Evolutionary conservation across 2,113 vertebrate genomes (phyloP).

Genomic region (Heterotis niloticus): DNA sequence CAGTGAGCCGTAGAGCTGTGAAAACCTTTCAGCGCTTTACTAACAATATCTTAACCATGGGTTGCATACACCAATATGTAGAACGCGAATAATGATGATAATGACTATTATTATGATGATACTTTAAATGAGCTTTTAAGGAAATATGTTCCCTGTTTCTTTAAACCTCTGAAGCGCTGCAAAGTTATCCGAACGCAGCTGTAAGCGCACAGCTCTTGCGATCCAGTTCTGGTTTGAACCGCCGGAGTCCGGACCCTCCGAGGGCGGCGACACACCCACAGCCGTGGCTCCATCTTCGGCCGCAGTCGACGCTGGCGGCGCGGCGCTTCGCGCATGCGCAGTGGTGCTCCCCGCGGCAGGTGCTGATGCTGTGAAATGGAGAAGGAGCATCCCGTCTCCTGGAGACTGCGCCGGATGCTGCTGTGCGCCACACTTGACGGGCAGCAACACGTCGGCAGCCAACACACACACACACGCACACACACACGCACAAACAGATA

Average conservation of each 20-base stretch:
- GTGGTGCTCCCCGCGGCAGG: slow-evolving; percentile 31
- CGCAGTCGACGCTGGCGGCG: slow-evolving; percentile 7
- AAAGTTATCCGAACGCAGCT: no score
- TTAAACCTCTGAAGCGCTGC: no score
- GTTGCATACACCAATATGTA: no score
- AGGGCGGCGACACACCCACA: not conserved
- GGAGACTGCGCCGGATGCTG: not conserved
- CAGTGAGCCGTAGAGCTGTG: no score
- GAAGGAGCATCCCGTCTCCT: slow-evolving; percentile 9
- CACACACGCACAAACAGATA: no score
- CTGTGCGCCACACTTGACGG: not conserved
- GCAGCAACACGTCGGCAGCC: not conserved
- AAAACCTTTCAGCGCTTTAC: no score
- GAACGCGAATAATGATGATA: no score
- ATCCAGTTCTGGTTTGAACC: not conserved
- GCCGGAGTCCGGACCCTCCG: not conserved
- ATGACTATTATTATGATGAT: no score
- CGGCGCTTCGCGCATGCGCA: slow-evolving; percentile 32
- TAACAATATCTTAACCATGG: no score
- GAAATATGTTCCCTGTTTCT: no score
- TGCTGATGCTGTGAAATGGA: slow-evolving; percentile 47
- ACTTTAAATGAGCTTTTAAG: no score
- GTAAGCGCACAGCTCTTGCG: no score
- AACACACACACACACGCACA: not conserved
- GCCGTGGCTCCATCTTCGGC: not conserved